These are phyloP conservation scores for Pandemis heparana DNA, from an alignment of 2,888 invertebrate species.

Conservation along the genomic window DNA sequence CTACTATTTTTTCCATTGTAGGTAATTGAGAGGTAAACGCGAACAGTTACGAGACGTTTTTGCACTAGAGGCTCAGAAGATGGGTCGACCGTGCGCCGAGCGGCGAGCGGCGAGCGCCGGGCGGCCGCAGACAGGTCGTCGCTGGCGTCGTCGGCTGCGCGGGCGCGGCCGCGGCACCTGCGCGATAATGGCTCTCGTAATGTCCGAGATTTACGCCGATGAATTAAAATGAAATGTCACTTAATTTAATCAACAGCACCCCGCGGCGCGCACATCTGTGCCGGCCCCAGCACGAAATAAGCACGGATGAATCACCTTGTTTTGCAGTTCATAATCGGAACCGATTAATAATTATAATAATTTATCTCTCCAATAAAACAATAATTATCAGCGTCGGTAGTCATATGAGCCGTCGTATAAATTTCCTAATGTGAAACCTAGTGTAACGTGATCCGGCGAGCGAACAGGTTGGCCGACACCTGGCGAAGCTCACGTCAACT, in stretches of 20 bases:
- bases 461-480: constrained; percentile 77
- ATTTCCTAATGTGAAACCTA: constrained; percentile 85
- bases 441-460: constrained; percentile 76
- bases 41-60: too few species aligned
- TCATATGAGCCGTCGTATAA: constrained; percentile 82
- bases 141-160: constrained; percentile 48
- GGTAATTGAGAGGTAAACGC: too few species aligned
- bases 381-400: constrained; percentile 81
- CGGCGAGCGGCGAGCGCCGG: background rate
- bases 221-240: constrained; percentile 82
- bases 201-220: constrained; percentile 73
- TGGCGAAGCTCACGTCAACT: constrained; percentile 71
- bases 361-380: constrained; percentile 81
- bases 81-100: background rate
- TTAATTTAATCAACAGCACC: constrained; percentile 77
- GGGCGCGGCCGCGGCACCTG: constrained; percentile 58
- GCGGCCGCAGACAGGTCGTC: constrained; percentile 18
- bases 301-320: constrained; percentile 80
- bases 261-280: constrained; percentile 73
- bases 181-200: constrained; percentile 72
- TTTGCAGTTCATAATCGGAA: constrained; percentile 81
- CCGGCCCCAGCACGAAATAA: constrained; percentile 60
- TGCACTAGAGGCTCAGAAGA: background rate
- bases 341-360: constrained; percentile 80
- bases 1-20: too few species aligned